Conservation (phyloP, 2,888 invertebrate genomes). For the Morpho achilles region DNA sequence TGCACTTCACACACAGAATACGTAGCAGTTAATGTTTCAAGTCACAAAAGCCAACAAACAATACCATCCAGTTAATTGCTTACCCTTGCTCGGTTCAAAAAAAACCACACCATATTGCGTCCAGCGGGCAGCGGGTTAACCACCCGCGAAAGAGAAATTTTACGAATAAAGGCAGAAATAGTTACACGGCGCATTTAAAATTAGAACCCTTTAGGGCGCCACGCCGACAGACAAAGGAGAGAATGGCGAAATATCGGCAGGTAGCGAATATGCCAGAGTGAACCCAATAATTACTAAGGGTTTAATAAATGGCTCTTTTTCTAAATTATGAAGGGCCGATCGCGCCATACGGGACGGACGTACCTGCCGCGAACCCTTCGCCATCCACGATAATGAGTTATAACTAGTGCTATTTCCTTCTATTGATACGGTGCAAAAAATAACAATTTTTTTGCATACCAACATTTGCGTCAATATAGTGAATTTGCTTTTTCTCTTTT, state of each 20-base stretch:
- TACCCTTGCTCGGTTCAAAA: conserved; percentile 65
- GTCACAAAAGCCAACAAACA: conserved; percentile 1
- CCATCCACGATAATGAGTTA: conserved; percentile 54
- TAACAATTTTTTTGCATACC: conserved; percentile 30
- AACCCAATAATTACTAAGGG: conserved; percentile 73
- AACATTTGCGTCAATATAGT: conserved; percentile 6
- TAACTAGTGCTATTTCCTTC: conserved; percentile 50
- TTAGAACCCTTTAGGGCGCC: conserved; percentile 79
- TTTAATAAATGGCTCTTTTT: conserved; percentile 78
- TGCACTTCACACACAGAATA: too few relatives aligned
- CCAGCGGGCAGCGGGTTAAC: conserved; percentile 67
- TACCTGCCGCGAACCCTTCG: conserved; percentile 74
- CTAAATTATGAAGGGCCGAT: conserved; percentile 72
- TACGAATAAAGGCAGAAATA: conserved; percentile 70
- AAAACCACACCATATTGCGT: conserved; percentile 68
- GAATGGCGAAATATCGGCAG: conserved; percentile 77
- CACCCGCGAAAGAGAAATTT: conserved; percentile 76
- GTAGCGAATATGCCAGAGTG: conserved; percentile 75
- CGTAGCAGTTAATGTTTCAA: conserved; percentile 9
- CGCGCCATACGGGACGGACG: conserved; percentile 74
- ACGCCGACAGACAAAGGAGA: conserved; percentile 75
- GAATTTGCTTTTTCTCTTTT: too few relatives aligned
- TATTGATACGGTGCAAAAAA: conserved; percentile 31
- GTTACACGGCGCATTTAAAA: conserved; percentile 78
- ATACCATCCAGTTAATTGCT: conserved; percentile 62